Base-by-base conservation (phyloP, 1,140 invertebrate genomes). In the Telenomus remus region DNA sequence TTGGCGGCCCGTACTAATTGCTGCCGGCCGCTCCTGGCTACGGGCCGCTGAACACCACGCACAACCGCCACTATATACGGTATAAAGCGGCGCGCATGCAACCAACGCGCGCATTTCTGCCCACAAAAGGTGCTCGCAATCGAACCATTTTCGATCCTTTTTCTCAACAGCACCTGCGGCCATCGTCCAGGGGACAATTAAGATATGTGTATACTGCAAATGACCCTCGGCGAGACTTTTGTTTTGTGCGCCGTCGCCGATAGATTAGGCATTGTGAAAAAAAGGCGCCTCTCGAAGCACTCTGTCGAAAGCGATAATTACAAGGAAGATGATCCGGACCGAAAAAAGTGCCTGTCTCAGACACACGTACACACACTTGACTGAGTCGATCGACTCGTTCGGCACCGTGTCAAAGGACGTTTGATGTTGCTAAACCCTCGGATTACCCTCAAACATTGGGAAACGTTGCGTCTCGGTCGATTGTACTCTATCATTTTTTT, bases 1-100 rank as follows among this genome's bases (percentile, higher is more conserved):
- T 87, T 81, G 84, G 82, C 84, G 85, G 85, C 83, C 84, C 80
- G 85, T 84, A 84, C 87, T 88, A 87, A 87, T 88, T 88, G 86
- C 86, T 85, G 85, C 79, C 84, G 84, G 84, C 82, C 84, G 85
- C 84, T 84, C 81, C 84, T 81, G 83, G 82, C 82, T 86, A 87
- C 84, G 85, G 84, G 84, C 85, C 86, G 86, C 65, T 84, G 85
- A 85, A 79, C 83, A 83, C 82, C 80, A 80, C 79, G 75, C 82
- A 84, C 79, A 83, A 78, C 78, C 69, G 76, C 74, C 65, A 60
- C 73, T 75, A 75, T 78, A 73, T 72, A 76, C 65, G 75, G 66
- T 74, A 74, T 73, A 69, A 73, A 76, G 59, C 49, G 72, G 57
- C 14, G 59, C 8, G 33, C 61, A 57, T 56, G 63, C 66, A 43